Evolutionary conservation across 2,797 vertebrate genomes (phyloP).

Genomic region (Cyprinodon diabolis): DNA sequence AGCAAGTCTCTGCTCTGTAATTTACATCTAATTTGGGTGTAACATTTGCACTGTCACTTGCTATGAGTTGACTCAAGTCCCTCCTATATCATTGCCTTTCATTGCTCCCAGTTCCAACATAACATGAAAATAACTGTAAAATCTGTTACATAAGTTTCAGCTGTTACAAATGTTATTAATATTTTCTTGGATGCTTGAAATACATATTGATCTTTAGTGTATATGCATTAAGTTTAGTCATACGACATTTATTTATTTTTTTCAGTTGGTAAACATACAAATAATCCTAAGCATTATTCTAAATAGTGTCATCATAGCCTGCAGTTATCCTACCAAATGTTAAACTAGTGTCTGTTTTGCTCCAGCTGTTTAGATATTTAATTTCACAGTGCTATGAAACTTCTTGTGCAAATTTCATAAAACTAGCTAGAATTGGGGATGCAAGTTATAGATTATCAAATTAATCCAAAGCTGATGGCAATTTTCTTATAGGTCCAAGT

Average conservation of each 20-base stretch:
- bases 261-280: background rate
- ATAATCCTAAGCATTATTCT: background rate
- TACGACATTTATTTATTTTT: background rate
- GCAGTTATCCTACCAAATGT: too few relatives aligned
- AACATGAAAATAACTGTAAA: background rate
- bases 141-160: background rate
- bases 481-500: too few relatives aligned
- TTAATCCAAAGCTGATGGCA: too few relatives aligned
- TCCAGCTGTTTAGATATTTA: too few relatives aligned
- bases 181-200: background rate
- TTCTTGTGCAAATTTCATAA: background rate
- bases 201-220: background rate
- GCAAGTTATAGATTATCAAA: too few relatives aligned
- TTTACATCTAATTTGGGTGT: conserved; percentile 22
- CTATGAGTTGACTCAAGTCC: background rate
- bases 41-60: conserved; percentile 7
- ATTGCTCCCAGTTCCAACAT: background rate
- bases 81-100: background rate
- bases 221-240: background rate
- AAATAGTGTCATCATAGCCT: background rate
- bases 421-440: background rate
- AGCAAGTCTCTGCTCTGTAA: conserved; percentile 2
- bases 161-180: background rate
- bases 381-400: background rate
- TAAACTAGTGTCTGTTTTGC: too few relatives aligned